Evolutionary conservation across 2,797 vertebrate species (phyloP).

Genomic region (Pelochelys cantorii): DNA sequence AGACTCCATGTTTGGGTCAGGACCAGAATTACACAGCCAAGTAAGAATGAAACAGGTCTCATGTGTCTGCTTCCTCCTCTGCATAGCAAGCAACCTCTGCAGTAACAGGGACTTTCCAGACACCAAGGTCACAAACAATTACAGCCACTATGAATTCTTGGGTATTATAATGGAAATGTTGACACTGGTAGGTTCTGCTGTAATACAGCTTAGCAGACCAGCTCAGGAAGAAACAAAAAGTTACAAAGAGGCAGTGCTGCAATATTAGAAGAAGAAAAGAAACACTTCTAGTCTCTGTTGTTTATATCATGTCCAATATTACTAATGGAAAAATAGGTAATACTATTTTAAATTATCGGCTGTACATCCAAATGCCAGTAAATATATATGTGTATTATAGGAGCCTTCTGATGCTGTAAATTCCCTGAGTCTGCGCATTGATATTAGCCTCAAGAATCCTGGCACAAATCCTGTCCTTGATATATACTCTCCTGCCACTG

Average conservation of each 20-base stretch:
- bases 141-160: neutral
- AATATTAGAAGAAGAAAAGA: neutral
- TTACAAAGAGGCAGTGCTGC: neutral
- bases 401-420: conserved; percentile 89
- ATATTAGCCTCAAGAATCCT: conserved; percentile 83
- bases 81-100: neutral
- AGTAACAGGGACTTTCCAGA: neutral
- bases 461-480: conserved; percentile 88
- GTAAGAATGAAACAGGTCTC: neutral
- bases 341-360: neutral
- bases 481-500: conserved; percentile 80
- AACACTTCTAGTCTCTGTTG: neutral
- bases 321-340: neutral
- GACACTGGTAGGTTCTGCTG: neutral
- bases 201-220: neutral
- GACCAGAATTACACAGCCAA: neutral
- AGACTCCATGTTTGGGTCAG: neutral
- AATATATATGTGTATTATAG: conserved; percentile 73
- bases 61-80: neutral
- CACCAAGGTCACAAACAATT: neutral
- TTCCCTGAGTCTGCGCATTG: conserved; percentile 87
- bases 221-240: neutral
- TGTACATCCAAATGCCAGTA: neutral
- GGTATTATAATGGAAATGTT: neutral
- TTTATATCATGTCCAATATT: neutral